A percentile compares a stretch with the other conserved stretches of the same genome.
Evolutionary conservation across 92 coral and sea anemone genomes (phyloP).

Genomic region (Montipora capitata): DNA sequence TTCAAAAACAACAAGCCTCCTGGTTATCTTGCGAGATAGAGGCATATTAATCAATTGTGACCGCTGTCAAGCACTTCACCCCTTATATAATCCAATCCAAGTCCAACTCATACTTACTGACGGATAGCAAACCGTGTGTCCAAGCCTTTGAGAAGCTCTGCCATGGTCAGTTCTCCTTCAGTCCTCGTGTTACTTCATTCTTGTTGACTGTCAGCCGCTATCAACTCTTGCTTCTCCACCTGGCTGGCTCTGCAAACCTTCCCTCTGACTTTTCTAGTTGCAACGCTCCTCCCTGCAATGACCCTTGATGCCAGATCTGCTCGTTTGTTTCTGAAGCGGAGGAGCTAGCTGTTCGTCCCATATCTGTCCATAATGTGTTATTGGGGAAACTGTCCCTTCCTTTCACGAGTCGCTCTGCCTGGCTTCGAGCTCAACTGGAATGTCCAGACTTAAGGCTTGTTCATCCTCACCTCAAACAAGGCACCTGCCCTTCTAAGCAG

Average conservation of each 20-base stretch:
- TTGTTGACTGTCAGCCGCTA: constrained; percentile 78
- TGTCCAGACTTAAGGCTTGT: not conserved
- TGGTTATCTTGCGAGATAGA: no score
- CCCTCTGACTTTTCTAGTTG: constrained; percentile 67
- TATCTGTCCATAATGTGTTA: constrained; percentile 60
- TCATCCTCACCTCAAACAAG: constrained; percentile 62
- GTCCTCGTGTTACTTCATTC: constrained; percentile 78
- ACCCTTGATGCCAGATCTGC: constrained; percentile 69
- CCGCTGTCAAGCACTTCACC: no score
- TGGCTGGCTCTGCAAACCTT: constrained; percentile 75
- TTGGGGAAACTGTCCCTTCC: constrained; percentile 26
- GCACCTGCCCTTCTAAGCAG: constrained; percentile 49
- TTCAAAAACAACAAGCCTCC: constrained; percentile 52
- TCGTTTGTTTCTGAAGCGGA: constrained; percentile 54
- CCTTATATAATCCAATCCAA: no score
- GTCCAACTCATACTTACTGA: no score
- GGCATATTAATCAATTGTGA: no score
- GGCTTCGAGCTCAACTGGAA: constrained; percentile 46
- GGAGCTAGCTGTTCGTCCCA: constrained; percentile 67
- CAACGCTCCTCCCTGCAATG: constrained; percentile 55
- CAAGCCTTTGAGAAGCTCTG: constrained; percentile 62
- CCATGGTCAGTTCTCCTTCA: constrained; percentile 73
- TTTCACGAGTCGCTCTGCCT: constrained; percentile 44
- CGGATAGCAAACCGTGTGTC: no score
- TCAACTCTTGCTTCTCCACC: constrained; percentile 73